Conservation (phyloP, 2,888 invertebrate genomes). For the Anarsia innoxiella region DNA sequence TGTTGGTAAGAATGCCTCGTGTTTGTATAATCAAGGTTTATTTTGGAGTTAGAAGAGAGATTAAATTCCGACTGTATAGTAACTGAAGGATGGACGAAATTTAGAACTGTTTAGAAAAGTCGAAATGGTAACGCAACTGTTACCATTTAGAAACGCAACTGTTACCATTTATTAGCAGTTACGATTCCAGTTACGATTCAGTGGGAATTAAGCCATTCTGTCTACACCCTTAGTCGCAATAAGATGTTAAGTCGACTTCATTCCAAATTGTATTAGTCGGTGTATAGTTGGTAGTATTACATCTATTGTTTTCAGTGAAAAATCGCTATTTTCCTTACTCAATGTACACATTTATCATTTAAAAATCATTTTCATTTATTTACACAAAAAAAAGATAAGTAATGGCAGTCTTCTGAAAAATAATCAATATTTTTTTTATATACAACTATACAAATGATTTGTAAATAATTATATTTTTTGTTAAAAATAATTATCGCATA, state of each 20-base stretch:
- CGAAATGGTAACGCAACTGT: not conserved
- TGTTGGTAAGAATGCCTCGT: constrained; percentile 61
- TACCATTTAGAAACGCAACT: constrained; percentile 14
- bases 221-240: too few relatives aligned
- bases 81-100: too few relatives aligned
- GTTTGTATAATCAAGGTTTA: constrained; percentile 41
- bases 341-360: constrained; percentile 36
- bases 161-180: too few relatives aligned
- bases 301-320: constrained; percentile 47
- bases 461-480: constrained; percentile 55
- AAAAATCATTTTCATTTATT: constrained; percentile 32
- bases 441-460: constrained; percentile 59
- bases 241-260: constrained; percentile 22
- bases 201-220: constrained; percentile 13
- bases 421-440: constrained; percentile 44
- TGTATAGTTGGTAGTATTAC: constrained; percentile 32
- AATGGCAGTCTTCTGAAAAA: constrained; percentile 71
- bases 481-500: constrained; percentile 36
- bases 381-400: constrained; percentile 51
- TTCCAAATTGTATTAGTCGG: constrained; percentile 29
- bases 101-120: too few relatives aligned
- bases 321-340: constrained; percentile 60
- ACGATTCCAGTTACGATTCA: too few relatives aligned
- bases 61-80: too few relatives aligned
- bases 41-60: too few relatives aligned